Evolutionary conservation across 2,888 invertebrate genomes (phyloP).

Genomic region (Rhogogaster chlorosoma): DNA sequence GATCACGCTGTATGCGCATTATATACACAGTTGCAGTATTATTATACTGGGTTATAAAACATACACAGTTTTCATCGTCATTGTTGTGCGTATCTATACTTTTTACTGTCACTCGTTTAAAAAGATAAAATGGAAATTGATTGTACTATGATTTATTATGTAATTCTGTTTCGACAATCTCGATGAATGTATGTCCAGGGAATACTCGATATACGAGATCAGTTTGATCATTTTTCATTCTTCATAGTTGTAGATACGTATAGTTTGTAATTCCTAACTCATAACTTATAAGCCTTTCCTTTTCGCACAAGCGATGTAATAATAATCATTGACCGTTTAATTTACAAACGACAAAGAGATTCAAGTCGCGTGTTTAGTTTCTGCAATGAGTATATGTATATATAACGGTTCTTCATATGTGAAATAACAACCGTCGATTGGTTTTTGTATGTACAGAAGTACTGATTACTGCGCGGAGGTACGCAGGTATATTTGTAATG

Average conservation of each 20-base stretch:
- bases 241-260: not conserved
- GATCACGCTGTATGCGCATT: not conserved
- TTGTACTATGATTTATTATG: not conserved
- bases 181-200: not conserved
- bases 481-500: not conserved
- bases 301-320: slow-evolving; percentile 11
- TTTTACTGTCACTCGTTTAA: not conserved
- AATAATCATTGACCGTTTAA: slow-evolving; percentile 15
- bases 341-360: slow-evolving; percentile 10
- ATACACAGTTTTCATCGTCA: not conserved
- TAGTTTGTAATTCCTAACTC: not conserved
- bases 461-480: not conserved
- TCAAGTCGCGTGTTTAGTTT: slow-evolving; percentile 8
- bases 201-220: not conserved
- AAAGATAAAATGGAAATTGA: not conserved
- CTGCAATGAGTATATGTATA: slow-evolving; percentile 17
- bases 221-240: not conserved
- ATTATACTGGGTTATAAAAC: not conserved
- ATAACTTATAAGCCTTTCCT: not conserved
- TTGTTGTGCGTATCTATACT: not conserved
- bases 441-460: not conserved
- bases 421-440: slow-evolving; percentile 10
- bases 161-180: not conserved
- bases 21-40: not conserved
- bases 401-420: not conserved